Base-by-base conservation (phyloP, 2,888 invertebrate genomes). In the Leptothorax acervorum region DNA sequence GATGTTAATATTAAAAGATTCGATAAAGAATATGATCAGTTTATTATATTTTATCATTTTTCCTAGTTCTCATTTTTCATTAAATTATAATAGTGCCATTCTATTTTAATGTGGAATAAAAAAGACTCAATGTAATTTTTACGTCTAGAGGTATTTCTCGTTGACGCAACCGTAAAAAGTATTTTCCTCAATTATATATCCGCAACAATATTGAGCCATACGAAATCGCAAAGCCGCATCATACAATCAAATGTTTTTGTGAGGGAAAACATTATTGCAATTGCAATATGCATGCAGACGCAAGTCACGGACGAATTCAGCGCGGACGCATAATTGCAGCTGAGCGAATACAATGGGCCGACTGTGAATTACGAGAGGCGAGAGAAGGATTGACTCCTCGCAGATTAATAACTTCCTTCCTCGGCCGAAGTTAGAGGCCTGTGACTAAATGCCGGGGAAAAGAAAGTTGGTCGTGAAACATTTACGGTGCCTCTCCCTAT, bases 321-420 rank as follows among this genome's bases (percentile, higher is more conserved):
- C 55, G 81, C 71, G 74, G 81, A 60, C 74, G 84, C 73, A 84
- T 90, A 89, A 90, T 90, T 89, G 88, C 88, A 85, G 86, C 62
- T 82, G 76, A 78, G 83, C 85, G 90, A 85, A 65, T 70, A 90
- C 90, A 90, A 90, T 89, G 88, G 87, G 35, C 60, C 83, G 85
- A 76, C 87, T 83, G 84, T 83, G 90, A 87, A 85, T 73, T 82
- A 73, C 84, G 75, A 83, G 85, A 70, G 82, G 83, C 76, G 85
- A 84, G 85, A 84, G 79, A 83, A 75, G 85, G 88, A 90, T 90
- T 86, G 90, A 90, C 90, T 89, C 51, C 85, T 89, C 83, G 84
- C 85, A 74, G 90, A 90, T 90, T 90, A 90, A 90, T 90, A 90
- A 90, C 90, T 90, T 89, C 87, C 90, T 88, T 88, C 85, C 86